Conservation (phyloP, 2,113 vertebrate genomes). For the Merops nubicus region DNA sequence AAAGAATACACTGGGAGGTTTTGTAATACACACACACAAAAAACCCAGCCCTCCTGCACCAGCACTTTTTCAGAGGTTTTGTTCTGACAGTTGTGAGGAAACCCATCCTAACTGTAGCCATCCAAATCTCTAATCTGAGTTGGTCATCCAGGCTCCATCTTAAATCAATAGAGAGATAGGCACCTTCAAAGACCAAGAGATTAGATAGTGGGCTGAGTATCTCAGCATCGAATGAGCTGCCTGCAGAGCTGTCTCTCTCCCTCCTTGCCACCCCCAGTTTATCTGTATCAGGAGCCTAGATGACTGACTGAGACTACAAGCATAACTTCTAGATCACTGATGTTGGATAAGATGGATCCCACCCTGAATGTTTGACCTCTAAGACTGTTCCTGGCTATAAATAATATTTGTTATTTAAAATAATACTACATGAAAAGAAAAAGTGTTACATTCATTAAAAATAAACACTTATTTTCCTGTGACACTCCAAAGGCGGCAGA, state of each 20-base stretch:
- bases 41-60: background rate
- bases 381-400: background rate
- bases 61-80: background rate
- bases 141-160: conserved; percentile 54
- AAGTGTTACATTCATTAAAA: conserved; percentile 4
- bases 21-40: background rate
- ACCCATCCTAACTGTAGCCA: background rate
- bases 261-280: background rate
- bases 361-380: conserved; percentile 16
- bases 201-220: conserved; percentile 17
- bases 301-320: background rate
- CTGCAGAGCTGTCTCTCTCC: background rate
- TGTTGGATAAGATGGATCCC: background rate
- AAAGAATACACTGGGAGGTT: background rate
- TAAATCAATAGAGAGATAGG: conserved; percentile 39
- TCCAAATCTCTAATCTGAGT: conserved; percentile 4
- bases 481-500: conserved; percentile 14
- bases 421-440: conserved; percentile 14
- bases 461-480: background rate
- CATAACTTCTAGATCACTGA: background rate
- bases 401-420: conserved; percentile 21
- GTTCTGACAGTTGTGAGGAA: background rate
- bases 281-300: background rate
- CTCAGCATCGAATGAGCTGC: background rate
- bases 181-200: conserved; percentile 49